phyloP scores from a whole-genome alignment of 2,888 invertebrate species.

The Hololepta plana region DNA sequence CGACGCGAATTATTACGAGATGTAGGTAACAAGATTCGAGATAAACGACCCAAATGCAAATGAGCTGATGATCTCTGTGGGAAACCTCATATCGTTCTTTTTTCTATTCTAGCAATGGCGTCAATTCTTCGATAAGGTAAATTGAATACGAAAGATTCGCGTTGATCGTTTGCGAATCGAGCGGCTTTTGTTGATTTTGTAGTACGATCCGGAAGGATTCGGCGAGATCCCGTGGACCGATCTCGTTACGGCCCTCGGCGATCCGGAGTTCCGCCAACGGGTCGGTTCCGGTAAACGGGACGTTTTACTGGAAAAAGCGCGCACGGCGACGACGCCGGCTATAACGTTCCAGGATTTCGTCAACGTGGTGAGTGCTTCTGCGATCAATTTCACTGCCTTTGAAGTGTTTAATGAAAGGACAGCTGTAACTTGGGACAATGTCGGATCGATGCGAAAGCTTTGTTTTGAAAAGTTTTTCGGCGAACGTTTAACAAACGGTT shows the following conservation, averaged over 20 bases:
- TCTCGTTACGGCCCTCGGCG: constrained; percentile 51
- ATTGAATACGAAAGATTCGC: constrained; percentile 10
- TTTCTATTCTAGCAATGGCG: constrained; percentile 67
- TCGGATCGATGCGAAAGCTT: too few species aligned
- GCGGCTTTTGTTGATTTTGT: constrained; percentile 13
- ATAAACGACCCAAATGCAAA: neutral
- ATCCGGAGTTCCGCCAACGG: constrained; percentile 23
- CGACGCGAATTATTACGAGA: constrained; percentile 61
- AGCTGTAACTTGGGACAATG: too few species aligned
- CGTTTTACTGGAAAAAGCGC: constrained; percentile 53
- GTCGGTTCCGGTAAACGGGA: constrained; percentile 26
- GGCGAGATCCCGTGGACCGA: constrained; percentile 82
- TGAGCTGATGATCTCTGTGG: constrained; percentile 3
- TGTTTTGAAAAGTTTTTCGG: too few species aligned
- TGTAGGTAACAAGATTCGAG: constrained; percentile 33
- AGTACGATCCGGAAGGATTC: constrained; percentile 87
- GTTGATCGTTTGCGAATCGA: neutral
- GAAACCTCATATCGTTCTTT: constrained; percentile 11
- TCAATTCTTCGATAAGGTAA: constrained; percentile 69
- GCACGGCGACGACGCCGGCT: constrained; percentile 50
- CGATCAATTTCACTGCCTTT: too few species aligned
- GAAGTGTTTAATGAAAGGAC: too few species aligned
- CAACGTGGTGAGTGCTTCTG: constrained; percentile 66
- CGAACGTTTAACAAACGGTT: too few species aligned
- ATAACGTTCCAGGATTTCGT: constrained; percentile 89